A percentile compares a stretch with the other conserved stretches of the same genome.
These are phyloP conservation scores for Atta colombica DNA, from an alignment of 1,140 invertebrate species.

Conservation along the genomic window DNA sequence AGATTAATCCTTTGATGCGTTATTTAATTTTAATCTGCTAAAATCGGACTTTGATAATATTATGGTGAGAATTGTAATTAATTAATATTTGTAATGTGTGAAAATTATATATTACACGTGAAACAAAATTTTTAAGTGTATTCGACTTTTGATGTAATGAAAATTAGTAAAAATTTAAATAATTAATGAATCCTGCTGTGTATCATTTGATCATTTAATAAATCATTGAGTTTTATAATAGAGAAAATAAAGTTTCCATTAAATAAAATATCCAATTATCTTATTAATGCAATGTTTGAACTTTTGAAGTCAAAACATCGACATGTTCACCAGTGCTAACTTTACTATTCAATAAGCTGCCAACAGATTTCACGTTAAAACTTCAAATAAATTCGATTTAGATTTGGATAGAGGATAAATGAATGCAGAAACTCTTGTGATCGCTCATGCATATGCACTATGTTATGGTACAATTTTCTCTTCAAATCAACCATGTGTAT, in stretches of 20 bases:
- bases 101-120: conserved; percentile 6
- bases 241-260: not conserved
- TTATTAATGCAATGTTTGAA: conserved; percentile 39
- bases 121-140: not conserved
- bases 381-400: conserved; percentile 60
- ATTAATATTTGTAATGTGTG: not conserved
- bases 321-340: conserved; percentile 29
- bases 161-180: conserved; percentile 11
- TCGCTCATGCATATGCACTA: conserved; percentile 43
- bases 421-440: conserved; percentile 40
- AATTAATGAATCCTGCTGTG: not conserved
- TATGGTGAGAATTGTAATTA: not conserved
- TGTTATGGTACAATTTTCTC: conserved; percentile 40
- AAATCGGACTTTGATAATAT: not conserved
- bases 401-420: conserved; percentile 51
- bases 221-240: not conserved
- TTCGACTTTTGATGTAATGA: not conserved
- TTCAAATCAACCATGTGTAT: not conserved
- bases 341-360: conserved; percentile 47
- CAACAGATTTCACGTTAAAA: conserved; percentile 39
- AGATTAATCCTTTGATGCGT: not conserved
- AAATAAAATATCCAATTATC: conserved; percentile 17
- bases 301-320: conserved; percentile 36
- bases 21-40: conserved; percentile 2
- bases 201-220: not conserved